These are phyloP conservation scores for Astur gentilis DNA, from an alignment of 2,113 vertebrate genomes.

Conservation along the genomic window DNA sequence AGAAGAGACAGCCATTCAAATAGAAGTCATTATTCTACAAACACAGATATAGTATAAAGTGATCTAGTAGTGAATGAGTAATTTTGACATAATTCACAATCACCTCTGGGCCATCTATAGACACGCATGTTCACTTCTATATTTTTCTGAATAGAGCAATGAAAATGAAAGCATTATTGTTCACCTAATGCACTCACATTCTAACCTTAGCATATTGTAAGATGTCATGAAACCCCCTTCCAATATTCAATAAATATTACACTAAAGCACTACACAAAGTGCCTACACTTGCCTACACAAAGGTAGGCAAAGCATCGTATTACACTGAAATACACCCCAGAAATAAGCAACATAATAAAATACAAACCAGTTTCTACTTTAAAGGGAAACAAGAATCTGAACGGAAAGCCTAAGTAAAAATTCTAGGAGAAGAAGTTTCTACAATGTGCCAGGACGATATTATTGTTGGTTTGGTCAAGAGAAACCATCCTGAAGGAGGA, in stretches of 20 bases:
- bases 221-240: background rate
- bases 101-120: background rate
- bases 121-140: background rate
- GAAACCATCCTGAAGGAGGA: background rate
- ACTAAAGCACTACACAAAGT: background rate
- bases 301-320: too few relatives aligned
- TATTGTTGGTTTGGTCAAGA: background rate
- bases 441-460: background rate
- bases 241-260: background rate
- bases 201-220: background rate
- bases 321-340: background rate
- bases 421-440: background rate
- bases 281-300: too few relatives aligned
- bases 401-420: background rate
- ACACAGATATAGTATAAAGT: slow-evolving; percentile 20
- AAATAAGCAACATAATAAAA: background rate
- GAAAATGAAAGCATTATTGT: background rate
- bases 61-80: slow-evolving; percentile 27
- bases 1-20: slow-evolving; percentile 34
- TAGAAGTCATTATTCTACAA: slow-evolving; percentile 2
- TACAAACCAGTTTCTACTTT: background rate
- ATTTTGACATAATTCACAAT: slow-evolving; percentile 31
- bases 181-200: background rate
- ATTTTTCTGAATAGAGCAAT: background rate
- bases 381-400: background rate